Percentiles rank a stretch among this genome's conserved stretches.
These are phyloP conservation scores for Columbina picui DNA, from an alignment of 2,113 vertebrate species.

Conservation along the genomic window DNA sequence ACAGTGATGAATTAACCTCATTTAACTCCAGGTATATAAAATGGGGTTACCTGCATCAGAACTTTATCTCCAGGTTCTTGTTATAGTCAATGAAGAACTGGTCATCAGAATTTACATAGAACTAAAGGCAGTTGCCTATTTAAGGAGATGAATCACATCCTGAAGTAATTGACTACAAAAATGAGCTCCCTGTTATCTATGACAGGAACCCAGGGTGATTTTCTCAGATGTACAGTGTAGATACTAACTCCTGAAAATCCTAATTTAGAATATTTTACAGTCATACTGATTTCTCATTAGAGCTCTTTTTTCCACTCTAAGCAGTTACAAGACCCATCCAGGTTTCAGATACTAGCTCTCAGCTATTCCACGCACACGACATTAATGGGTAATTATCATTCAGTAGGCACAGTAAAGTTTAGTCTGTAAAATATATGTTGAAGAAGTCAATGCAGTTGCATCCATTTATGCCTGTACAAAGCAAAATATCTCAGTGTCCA, in stretches of 20 bases:
- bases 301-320: background rate
- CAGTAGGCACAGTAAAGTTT: background rate
- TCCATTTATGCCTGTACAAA: background rate
- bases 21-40: background rate
- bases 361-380: background rate
- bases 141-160: constrained; percentile 10
- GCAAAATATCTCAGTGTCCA: background rate
- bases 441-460: background rate
- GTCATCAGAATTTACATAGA: constrained; percentile 18
- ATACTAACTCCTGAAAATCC: background rate
- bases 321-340: background rate
- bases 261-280: background rate
- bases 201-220: background rate
- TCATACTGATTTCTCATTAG: constrained; percentile 7
- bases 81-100: background rate
- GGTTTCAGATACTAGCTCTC: background rate
- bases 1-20: background rate
- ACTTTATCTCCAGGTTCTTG: background rate
- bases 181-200: background rate
- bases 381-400: background rate
- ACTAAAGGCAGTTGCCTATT: background rate
- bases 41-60: background rate
- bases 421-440: background rate
- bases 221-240: background rate
- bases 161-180: background rate